Conservation (phyloP, 2,113 vertebrate species). For the Diphyllodes magnificus region DNA sequence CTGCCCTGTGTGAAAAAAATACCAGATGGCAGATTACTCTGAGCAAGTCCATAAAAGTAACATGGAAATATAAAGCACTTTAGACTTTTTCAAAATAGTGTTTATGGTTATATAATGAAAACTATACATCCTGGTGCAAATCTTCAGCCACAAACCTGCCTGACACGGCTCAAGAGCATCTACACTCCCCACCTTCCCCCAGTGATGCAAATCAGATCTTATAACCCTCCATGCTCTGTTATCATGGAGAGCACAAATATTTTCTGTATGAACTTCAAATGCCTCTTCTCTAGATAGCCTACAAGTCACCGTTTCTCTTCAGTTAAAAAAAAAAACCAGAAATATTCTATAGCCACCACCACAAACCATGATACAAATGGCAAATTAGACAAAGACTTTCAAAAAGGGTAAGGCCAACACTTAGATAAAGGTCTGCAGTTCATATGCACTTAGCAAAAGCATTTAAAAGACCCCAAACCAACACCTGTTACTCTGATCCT, state of each 20-base stretch:
- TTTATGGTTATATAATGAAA: not conserved
- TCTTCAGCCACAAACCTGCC: not conserved
- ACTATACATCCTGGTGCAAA: not conserved
- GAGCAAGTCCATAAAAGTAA: not conserved
- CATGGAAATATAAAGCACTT: not conserved
- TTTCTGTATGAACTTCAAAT: not conserved
- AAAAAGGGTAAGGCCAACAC: not conserved
- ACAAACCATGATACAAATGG: not conserved
- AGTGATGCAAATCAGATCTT: not conserved
- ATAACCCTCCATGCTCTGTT: not conserved
- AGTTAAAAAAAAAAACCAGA: not conserved
- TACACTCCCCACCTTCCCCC: not conserved
- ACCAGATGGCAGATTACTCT: not conserved
- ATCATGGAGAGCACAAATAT: not conserved
- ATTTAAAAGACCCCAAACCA: not conserved
- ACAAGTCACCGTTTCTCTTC: not conserved
- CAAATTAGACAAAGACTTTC: not conserved
- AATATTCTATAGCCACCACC: not conserved
- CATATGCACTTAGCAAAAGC: not conserved
- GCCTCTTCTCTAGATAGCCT: not conserved
- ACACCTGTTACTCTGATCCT: not conserved
- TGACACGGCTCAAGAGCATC: not conserved
- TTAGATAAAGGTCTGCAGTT: not conserved
- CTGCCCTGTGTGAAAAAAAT: not conserved
- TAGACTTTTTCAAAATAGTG: not conserved